Evolutionary conservation across 2,888 invertebrate species (phyloP), one percentile per base, ranked within the genome.

Genomic region (Heliconius charithonia): DNA sequence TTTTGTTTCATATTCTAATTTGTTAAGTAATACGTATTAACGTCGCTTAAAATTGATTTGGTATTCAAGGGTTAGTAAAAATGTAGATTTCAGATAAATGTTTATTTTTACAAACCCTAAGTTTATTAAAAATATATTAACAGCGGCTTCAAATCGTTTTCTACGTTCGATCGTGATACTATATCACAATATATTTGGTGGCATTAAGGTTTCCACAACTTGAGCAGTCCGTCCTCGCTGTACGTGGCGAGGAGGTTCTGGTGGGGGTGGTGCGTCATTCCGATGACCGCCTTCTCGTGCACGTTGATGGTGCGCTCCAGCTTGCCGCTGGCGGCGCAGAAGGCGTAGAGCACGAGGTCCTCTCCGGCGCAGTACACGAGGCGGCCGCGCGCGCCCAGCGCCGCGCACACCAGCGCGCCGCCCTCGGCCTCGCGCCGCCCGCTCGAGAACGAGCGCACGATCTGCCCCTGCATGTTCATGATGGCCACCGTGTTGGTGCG

Each of bases 301-400:
- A 99, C 97, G 82, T 83, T 91, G 86, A 93, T 88, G 85, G 93
- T 93, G 74, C 99, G 97, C 93, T 99, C 99, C 82, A 99, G 96
- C 95, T 99, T 99, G 84, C 99, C 99, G 27, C 98, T 98, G 84
- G 97, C 96, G 22, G 98, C 97, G 83, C 98, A 98, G 95, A 99
- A 99, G 89, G 99, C 99, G 94, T 99, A 99, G 37, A 99, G 96
- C 85, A 99, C 98, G 87, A 97, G 97, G 96, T 99, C 99, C 95
- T 99, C 99, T 45, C 98, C 99, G 73, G 99, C 98, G 92, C 99
- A 99, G 94, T 99, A 99, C 83, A 99, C 98, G 96, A 99, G 99
- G 90, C 99, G 99, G 74, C 99, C 99, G 83, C 98, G 96, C 0
- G 99, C 99, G 51, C 99, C 98, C 37, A 99, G 96, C 74, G 97